Percentiles rank a stretch among this genome's conserved stretches.
Evolutionary conservation across 2,113 vertebrate species (phyloP).

Genomic region (Strix aluco): DNA sequence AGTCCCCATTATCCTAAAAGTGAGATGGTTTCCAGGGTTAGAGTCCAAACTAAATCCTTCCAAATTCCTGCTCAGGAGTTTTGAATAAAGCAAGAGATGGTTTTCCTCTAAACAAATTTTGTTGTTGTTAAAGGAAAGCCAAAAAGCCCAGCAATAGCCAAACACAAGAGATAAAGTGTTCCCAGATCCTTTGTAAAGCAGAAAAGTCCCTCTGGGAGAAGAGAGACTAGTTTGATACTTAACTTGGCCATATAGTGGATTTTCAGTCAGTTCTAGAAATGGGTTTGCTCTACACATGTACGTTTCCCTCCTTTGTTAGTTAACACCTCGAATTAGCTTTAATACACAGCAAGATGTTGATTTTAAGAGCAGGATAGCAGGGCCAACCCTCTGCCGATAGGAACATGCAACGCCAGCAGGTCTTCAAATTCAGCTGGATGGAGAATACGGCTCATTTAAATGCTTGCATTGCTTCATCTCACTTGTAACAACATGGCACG

Average conservation of each 20-base stretch:
- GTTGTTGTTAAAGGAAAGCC: background rate
- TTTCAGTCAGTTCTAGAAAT: background rate
- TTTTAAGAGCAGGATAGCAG: background rate
- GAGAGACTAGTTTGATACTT: background rate
- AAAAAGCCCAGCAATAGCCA: background rate
- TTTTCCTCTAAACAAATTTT: background rate
- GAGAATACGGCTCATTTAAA: background rate
- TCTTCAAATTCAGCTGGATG: background rate
- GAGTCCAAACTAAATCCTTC: background rate
- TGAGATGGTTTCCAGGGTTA: background rate
- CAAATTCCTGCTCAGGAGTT: background rate
- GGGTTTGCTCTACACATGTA: background rate
- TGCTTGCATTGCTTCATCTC: background rate
- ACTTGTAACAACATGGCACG: background rate
- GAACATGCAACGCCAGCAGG: background rate
- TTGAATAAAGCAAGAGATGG: background rate
- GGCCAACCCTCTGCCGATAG: background rate
- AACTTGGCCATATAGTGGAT: background rate
- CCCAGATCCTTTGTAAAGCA: background rate
- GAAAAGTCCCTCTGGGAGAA: background rate
- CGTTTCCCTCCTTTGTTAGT: background rate
- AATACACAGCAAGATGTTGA: background rate
- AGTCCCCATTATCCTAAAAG: background rate
- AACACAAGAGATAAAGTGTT: slow-evolving; percentile 9
- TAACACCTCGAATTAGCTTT: background rate